Evolutionary conservation across 2,113 vertebrate species (phyloP).

Genomic region (Atractosteus spatula): DNA sequence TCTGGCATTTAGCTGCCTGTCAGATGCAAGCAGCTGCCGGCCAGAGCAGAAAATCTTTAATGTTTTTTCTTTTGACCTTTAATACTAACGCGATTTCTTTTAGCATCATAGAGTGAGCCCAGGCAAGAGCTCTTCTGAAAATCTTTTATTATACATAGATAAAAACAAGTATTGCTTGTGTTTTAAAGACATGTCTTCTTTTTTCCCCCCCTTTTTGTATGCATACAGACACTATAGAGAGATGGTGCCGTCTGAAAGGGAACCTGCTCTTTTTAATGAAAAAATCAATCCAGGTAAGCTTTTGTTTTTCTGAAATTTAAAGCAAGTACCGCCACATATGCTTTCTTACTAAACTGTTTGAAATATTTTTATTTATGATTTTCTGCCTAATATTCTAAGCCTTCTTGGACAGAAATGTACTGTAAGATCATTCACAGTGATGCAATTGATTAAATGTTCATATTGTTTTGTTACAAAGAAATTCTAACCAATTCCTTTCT

Average conservation of each 20-base stretch:
- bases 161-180: not conserved
- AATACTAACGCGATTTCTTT: slow-evolving; percentile 55
- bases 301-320: slow-evolving; percentile 21
- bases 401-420: too few species aligned
- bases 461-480: too few species aligned
- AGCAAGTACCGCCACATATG: not conserved
- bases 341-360: not conserved
- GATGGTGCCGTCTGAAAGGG: slow-evolving; percentile 64
- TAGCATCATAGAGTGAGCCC: slow-evolving; percentile 49
- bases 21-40: slow-evolving; percentile 37
- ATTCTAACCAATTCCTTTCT: too few species aligned
- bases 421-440: too few species aligned
- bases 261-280: slow-evolving; percentile 60
- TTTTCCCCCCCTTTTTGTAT: slow-evolving; percentile 27
- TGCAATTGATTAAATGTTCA: too few species aligned
- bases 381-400: not conserved
- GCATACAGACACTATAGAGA: slow-evolving; percentile 58
- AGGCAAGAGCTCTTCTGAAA: slow-evolving; percentile 53
- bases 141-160: slow-evolving; percentile 37
- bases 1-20: slow-evolving; percentile 56
- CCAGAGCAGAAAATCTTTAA: slow-evolving; percentile 43
- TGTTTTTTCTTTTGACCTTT: slow-evolving; percentile 56
- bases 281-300: slow-evolving; percentile 62
- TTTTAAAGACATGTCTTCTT: not conserved
- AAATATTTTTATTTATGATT: too few species aligned